Evolutionary conservation across 2,797 vertebrate species (phyloP), one percentile per base, ranked within the genome.

Genomic region (Cyclura pinguis): DNA sequence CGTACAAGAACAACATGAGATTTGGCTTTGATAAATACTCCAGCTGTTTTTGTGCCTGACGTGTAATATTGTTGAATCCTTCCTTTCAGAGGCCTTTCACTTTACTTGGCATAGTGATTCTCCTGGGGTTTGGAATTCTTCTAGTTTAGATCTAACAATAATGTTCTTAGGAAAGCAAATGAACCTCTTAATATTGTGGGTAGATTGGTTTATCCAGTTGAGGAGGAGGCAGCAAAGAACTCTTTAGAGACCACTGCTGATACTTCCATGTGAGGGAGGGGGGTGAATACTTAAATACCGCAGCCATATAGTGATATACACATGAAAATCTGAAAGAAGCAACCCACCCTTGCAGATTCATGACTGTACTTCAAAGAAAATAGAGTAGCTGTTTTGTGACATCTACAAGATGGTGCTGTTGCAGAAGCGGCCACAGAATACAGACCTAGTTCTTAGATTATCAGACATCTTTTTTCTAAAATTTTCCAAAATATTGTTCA

Each of bases 121-220:
- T 76, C 24, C 74, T 89, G 62, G 47, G 67, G 90, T 93, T 90
- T 88, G 73, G 35, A 92, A 76, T 88, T 83, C 55, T 91, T 89
- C 78, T 92, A 0, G 86, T 94, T 92, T 93, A 86, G 74, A 73
- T 6, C 83, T 92, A 47, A 32, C 47, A 69, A 55, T 87, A 62
- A 55, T 93, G 42, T 86, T 67, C 69, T 6, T 69, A 92, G 83
- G 80, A 77, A 90, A 89, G 62, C 67, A 64, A 85, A 88, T 87
- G 80, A 93, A 57, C 47, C 52, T n/a, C 42, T 84, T 91, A 86
- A 69, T 50, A 27, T 90, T 47, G 47, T 24, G n/a, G 35, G 24
- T 67, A 35, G 47, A 52, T 62, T 76, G 22, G 12, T 77, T 76
- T 83, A 76, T 87, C 69, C 12, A 83, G 42, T 57, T n/a, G 57